phyloP scores from a whole-genome alignment of 2,888 invertebrate species.

The Carterocephalus palaemon region DNA sequence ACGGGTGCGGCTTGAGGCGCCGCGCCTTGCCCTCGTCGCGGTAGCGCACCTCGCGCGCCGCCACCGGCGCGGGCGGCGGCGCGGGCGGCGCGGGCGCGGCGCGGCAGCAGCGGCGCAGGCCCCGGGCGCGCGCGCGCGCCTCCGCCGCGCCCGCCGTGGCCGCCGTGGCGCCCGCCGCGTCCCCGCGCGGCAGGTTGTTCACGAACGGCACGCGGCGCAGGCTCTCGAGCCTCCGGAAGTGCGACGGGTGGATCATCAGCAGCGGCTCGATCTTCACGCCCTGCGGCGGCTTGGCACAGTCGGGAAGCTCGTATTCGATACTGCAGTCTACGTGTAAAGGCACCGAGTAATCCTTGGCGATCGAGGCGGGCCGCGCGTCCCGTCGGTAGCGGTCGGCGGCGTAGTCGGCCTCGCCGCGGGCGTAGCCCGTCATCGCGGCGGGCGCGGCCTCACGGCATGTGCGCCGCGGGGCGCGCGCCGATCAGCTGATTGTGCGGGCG shows the following conservation, averaged over 20 bases:
- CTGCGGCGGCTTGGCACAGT: conserved; percentile 92
- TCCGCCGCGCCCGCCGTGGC: conserved; percentile 40
- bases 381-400: conserved; percentile 71
- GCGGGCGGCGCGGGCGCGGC: conserved; percentile 34
- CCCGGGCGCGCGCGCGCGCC: conserved; percentile 40
- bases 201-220: conserved; percentile 90
- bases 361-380: conserved; percentile 69
- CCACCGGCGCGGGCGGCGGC: conserved; percentile 37
- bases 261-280: conserved; percentile 90
- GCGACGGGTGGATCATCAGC: conserved; percentile 93
- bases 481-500: conserved; percentile 64
- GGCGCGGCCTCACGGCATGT: conserved; percentile 74
- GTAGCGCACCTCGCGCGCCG: conserved; percentile 39
- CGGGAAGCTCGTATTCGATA: conserved; percentile 94
- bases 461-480: conserved; percentile 71
- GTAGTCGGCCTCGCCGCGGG: conserved; percentile 73
- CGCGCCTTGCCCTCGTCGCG: conserved; percentile 50
- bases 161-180: conserved; percentile 59
- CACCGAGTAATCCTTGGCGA: conserved; percentile 88
- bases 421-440: conserved; percentile 75
- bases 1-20: conserved; percentile 45
- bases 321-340: conserved; percentile 94
- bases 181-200: conserved; percentile 86
- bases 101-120: conserved; percentile 32
- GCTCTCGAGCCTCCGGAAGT: conserved; percentile 91